Conservation (phyloP, 2,797 vertebrate species). For the Smutsia temminckii region DNA sequence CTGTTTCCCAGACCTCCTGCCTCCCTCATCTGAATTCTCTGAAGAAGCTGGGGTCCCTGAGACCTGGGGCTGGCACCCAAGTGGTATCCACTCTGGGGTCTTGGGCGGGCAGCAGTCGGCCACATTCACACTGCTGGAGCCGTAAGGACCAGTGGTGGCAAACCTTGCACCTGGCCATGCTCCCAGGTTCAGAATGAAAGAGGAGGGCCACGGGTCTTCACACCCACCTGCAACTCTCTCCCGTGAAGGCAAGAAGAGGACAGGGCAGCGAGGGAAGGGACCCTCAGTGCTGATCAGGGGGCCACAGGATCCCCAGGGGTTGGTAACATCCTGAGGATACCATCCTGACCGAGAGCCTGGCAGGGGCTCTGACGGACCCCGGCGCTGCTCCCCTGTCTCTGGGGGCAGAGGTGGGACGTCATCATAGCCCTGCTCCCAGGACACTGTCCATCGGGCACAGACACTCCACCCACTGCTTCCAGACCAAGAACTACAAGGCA, state of each 20-base stretch:
- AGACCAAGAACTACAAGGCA: background rate
- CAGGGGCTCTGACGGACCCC: background rate
- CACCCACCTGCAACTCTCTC: background rate
- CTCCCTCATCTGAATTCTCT: background rate
- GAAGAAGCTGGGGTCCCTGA: background rate
- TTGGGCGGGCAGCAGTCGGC: fast-evolving
- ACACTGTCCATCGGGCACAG: background rate
- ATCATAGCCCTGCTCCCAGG: background rate
- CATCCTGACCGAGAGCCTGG: background rate
- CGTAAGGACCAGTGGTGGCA: no score
- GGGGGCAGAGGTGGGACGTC: no score
- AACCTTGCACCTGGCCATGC: no score
- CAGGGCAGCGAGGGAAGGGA: fast-evolving
- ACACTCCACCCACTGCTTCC: background rate
- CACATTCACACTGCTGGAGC: background rate
- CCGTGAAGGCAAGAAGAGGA: no score
- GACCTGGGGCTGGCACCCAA: background rate
- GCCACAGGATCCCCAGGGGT: background rate
- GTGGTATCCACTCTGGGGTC: background rate
- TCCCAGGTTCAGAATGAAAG: background rate
- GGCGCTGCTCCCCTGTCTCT: background rate
- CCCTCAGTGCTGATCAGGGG: no score
- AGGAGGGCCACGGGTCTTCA: background rate
- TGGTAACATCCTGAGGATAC: background rate
- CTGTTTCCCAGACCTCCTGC: background rate